phyloP scores from a whole-genome alignment of 1,140 invertebrate genomes.

The Pomacea maculata region DNA sequence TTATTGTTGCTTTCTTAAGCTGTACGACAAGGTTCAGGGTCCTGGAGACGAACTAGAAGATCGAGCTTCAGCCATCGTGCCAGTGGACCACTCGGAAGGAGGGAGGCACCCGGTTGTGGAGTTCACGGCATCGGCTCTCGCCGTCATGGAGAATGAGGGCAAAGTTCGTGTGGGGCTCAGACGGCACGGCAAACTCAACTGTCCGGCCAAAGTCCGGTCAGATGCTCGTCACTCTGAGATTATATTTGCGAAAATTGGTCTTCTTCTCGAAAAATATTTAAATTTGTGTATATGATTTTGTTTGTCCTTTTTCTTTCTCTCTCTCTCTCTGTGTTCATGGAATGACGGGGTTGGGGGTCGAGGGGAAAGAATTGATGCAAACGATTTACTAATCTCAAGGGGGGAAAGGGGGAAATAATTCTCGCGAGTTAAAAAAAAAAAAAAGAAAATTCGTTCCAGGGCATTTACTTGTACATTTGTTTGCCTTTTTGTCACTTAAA shows the following conservation, averaged over 20 bases:
- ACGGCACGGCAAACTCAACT: slow-evolving; percentile 69
- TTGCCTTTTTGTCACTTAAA: slow-evolving; percentile 1
- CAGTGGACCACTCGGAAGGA: slow-evolving; percentile 50
- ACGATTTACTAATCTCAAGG: too few relatives aligned
- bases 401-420: too few relatives aligned
- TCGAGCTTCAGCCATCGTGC: slow-evolving; percentile 1
- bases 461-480: neutral
- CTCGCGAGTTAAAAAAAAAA: too few relatives aligned
- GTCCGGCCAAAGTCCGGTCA: slow-evolving; percentile 68
- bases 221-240: neutral
- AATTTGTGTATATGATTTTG: too few relatives aligned
- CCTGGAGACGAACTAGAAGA: slow-evolving; percentile 38
- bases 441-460: too few relatives aligned
- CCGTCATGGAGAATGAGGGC: slow-evolving; percentile 73
- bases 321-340: too few relatives aligned
- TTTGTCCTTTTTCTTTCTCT: too few relatives aligned
- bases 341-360: too few relatives aligned
- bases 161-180: slow-evolving; percentile 70
- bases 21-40: slow-evolving; percentile 46
- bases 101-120: slow-evolving; percentile 70
- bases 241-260: neutral
- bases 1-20: slow-evolving; percentile 27
- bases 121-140: slow-evolving; percentile 71
- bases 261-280: neutral
- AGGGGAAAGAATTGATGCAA: too few relatives aligned